These are phyloP conservation scores for Hydroisotoma schaefferi DNA, from an alignment of 2,888 invertebrate species.

Conservation along the genomic window DNA sequence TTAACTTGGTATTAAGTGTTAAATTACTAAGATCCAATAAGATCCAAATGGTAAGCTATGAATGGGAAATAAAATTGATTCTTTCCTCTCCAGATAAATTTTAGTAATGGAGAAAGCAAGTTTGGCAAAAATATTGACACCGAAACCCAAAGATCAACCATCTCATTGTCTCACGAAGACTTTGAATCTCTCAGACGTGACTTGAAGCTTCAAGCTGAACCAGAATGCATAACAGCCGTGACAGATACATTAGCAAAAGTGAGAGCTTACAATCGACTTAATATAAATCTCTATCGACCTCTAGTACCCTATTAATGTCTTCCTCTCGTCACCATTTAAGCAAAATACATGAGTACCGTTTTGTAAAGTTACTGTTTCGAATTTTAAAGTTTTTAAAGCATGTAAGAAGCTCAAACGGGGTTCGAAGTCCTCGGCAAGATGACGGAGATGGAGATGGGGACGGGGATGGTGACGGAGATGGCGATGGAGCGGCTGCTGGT, in stretches of 20 bases:
- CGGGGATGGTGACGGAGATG: conserved; percentile 2
- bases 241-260: neutral
- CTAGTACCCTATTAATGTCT: too few species aligned
- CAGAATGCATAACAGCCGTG: neutral
- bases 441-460: conserved; percentile 9
- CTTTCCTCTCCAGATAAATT: too few species aligned
- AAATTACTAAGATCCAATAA: too few species aligned
- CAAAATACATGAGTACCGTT: neutral
- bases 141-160: too few species aligned
- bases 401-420: neutral
- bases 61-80: too few species aligned
- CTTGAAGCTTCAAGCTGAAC: neutral
- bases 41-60: too few species aligned
- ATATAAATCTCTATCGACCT: too few species aligned
- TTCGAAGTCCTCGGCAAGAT: conserved; percentile 1
- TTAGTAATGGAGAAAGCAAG: too few species aligned
- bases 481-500: neutral
- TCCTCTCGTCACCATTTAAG: too few species aligned
- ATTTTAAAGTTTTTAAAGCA: neutral
- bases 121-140: too few species aligned
- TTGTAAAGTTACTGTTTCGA: neutral
- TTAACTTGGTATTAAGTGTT: too few species aligned
- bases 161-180: neutral
- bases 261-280: neutral
- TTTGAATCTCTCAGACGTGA: neutral